Base-by-base conservation (phyloP, 2,113 vertebrate species). In the Perca fluviatilis region DNA sequence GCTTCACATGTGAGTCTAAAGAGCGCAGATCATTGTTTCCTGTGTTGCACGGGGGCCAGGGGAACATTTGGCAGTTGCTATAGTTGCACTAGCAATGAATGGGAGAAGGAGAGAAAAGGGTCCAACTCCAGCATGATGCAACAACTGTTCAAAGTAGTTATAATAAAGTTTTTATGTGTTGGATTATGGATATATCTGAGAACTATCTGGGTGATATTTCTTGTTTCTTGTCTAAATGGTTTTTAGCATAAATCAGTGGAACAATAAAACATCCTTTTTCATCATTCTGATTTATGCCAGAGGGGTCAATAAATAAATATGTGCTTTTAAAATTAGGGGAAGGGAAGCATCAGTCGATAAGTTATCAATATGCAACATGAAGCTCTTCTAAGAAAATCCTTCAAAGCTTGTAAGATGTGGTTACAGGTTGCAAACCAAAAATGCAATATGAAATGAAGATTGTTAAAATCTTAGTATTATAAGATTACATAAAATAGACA, bases 21-120 rank as follows among this genome's bases (percentile, higher is more conserved):
- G 81, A 88, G 80, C 40, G 8, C 75, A 58, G 84, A 91, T 89
- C 83, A 89, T 89, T 40, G 27, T 91, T 94, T 94, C 91, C 91
- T 91, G 87, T 91, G 88, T 78, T 92, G 83, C 85, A 74, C 63
- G 23, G 70, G 80, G 84, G 65, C 86, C 90, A 84, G 63, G 66
- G 77, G 80, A 92, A 92, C 73, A 86, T 92, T 92, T 79, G 87
- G 74, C 86, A 89, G 93, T 93, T 93, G 90, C 89, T 92, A 82
- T 90, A 84, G 91, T 71, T 89, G 71, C 86, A 73, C 79, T 90
- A 90, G 87, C 79, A 85, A 69, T 40, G 69, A 64, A 63, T 64
- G 57, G 74, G 76, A 40, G 64, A 60, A 76, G 43, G 49, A 76
- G 30, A 50, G 58, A 62, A 36, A 76, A 80, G 62, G 62, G 68